Evolutionary conservation across 1,140 invertebrate species (phyloP).

Genomic region (Trachymyrmex cornetzi): DNA sequence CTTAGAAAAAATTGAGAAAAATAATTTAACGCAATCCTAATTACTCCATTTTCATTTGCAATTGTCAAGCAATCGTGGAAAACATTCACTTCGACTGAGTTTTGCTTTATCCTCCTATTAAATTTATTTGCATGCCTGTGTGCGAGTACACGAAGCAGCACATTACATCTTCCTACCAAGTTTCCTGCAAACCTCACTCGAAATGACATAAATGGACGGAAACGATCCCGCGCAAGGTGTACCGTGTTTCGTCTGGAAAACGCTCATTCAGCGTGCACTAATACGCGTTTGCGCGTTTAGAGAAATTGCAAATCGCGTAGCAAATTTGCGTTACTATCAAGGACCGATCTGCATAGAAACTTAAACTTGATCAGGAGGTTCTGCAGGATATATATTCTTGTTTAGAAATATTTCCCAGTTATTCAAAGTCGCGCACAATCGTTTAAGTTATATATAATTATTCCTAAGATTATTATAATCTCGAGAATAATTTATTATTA

Average conservation of each 20-base stretch:
- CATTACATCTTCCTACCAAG: constrained; percentile 53
- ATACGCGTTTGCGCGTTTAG: constrained; percentile 56
- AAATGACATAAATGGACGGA: constrained; percentile 61
- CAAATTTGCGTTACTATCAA: constrained; percentile 17
- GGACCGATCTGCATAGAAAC: neutral
- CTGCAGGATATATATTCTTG: neutral
- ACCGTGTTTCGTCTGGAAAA: constrained; percentile 58
- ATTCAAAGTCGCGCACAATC: neutral
- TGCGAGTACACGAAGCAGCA: constrained; percentile 1
- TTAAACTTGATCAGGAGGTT: neutral
- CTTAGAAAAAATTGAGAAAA: neutral
- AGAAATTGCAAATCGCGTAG: constrained; percentile 60
- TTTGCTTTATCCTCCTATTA: constrained; percentile 41
- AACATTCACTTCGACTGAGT: neutral
- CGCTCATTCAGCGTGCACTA: constrained; percentile 61
- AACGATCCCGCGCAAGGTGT: constrained; percentile 48
- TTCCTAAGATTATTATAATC: neutral
- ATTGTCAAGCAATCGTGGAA: constrained; percentile 37
- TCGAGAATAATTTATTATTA: neutral
- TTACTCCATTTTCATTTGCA: constrained; percentile 30
- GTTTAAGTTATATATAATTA: neutral
- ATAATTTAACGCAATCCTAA: neutral
- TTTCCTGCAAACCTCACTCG: constrained; percentile 61
- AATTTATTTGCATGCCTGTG: constrained; percentile 55
- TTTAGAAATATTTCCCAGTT: constrained; percentile 1